A percentile compares a stretch with the other conserved stretches of the same genome.
These are phyloP conservation scores for Crotalus helleri DNA, from an alignment of 2,113 vertebrate genomes.

Conservation along the genomic window DNA sequence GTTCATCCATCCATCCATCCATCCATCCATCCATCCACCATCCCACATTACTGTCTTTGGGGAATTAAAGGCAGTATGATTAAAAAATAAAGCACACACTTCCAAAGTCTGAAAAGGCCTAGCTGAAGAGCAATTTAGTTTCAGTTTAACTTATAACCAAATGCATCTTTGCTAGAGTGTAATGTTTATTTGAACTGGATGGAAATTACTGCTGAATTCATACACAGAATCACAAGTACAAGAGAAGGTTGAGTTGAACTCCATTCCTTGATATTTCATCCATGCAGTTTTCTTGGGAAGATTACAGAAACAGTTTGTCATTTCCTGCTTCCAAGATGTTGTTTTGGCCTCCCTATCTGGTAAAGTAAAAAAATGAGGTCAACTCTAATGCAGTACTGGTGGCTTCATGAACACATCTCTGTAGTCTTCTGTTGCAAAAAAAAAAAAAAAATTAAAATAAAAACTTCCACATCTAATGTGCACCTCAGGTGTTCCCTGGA, in stretches of 20 bases:
- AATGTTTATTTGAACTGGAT: background rate
- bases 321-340: background rate
- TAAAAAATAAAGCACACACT: background rate
- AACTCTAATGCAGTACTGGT: background rate
- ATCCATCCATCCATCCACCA: too few relatives aligned
- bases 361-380: background rate
- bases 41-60: background rate
- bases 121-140: background rate
- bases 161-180: background rate
- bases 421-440: background rate
- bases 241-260: background rate
- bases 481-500: background rate
- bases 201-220: background rate
- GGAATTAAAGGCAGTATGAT: background rate
- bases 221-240: background rate
- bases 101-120: background rate
- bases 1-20: too few relatives aligned
- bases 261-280: background rate
- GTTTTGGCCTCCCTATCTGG: background rate
- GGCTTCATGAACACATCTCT: background rate
- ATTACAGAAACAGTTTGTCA: background rate
- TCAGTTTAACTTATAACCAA: slow-evolving; percentile 18
- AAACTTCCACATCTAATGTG: background rate
- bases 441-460: too few relatives aligned
- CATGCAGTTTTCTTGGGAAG: background rate